Evolutionary conservation across 2,888 invertebrate genomes (phyloP), one percentile per base, ranked within the genome.

Genomic region (Ptilodon capucinus): DNA sequence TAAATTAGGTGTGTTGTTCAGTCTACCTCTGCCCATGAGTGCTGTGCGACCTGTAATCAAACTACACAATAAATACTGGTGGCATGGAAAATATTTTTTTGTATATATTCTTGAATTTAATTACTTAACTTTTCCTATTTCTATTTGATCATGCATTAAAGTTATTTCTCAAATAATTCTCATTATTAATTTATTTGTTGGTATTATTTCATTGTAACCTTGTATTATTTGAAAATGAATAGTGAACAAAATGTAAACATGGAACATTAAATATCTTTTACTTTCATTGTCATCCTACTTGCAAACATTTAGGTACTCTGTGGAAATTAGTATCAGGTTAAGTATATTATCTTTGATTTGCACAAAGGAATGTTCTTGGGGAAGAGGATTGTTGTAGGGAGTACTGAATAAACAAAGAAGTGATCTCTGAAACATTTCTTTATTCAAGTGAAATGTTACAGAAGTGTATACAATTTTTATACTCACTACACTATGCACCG

Each of bases 401-500:
- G 51, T 60, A 57, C 62, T 69, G 63, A 78, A 76, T 76, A 79
- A 75, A 77, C 71, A 75, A 85, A 81, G 76, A 83, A 79, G 68
- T 76, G 76, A 76, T 83, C 76, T 81, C 81, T 76, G 60, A 80
- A 76, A 86, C 80, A 86, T 82, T 81, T 81, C 79, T 86, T 86
- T 86, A 85, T 86, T 85, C 50, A 63, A 71, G 54, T 72, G 82
- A 79, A 78, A 83, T 78, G 81, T 79, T 79, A 84, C 80, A 85
- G 77, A 76, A 75, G 74, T 75, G 54, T 77, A 84, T 71, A 77
- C 38, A 45, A 64, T 64, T 68, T 67, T 60, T 65, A 76, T 77
- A 79, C 66, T 66, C 64, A 55, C 71, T 76, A 80, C 50, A 48
- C 54, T 53, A 52, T 50, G 34, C 49, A 56, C 45, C 52, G 54